These are phyloP conservation scores for Sminthopsis crassicaudata DNA, from an alignment of 2,113 vertebrate species.

Conservation along the genomic window DNA sequence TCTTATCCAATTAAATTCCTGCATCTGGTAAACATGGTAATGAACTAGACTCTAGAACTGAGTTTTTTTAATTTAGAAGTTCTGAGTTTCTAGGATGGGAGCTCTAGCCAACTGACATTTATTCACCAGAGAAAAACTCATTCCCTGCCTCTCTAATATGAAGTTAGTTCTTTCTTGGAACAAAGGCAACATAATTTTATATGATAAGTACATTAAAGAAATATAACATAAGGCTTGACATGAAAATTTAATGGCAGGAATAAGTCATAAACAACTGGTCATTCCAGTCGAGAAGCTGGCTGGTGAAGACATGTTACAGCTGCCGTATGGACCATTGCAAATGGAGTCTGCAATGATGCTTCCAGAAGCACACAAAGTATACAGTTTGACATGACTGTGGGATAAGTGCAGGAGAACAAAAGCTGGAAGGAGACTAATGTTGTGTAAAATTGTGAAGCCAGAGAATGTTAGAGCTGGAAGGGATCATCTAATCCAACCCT, in stretches of 20 bases:
- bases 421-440: neutral
- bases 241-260: neutral
- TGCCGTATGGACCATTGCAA: neutral
- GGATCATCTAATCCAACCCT: neutral
- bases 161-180: neutral
- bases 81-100: neutral
- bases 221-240: neutral
- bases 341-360: neutral
- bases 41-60: neutral
- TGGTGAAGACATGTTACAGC: neutral
- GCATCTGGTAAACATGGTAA: neutral
- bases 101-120: neutral
- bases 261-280: neutral
- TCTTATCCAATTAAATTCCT: neutral
- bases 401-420: neutral
- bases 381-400: neutral
- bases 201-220: neutral
- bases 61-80: neutral
- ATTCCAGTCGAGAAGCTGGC: neutral
- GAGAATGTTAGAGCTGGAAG: neutral
- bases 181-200: neutral
- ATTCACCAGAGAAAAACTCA: neutral
- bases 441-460: neutral
- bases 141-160: neutral
- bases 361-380: neutral